phyloP scores from a whole-genome alignment of 2,113 vertebrate genomes.

The Pristiophorus japonicus region DNA sequence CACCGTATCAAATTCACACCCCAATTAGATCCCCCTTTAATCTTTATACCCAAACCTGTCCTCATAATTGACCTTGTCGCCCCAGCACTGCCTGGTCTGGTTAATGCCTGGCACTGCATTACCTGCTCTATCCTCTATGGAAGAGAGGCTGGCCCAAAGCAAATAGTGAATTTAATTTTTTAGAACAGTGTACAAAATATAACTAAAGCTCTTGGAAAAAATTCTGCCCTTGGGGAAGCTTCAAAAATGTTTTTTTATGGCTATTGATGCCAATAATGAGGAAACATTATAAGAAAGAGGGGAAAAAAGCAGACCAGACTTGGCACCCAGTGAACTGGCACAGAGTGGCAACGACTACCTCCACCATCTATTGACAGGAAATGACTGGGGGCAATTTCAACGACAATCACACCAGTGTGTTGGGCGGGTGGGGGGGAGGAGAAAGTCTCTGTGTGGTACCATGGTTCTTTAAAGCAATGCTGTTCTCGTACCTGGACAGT shows the following conservation, averaged over 20 bases:
- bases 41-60: too few species aligned
- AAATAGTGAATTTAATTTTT: background rate
- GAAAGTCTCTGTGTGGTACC: background rate
- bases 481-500: constrained; percentile 72
- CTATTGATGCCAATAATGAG: too few species aligned
- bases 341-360: background rate
- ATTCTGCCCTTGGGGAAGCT: background rate
- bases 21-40: too few species aligned
- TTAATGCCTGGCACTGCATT: background rate
- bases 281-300: background rate
- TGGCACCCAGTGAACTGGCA: background rate
- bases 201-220: too few species aligned
- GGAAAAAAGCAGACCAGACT: background rate
- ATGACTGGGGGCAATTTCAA: background rate
- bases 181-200: background rate
- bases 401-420: background rate
- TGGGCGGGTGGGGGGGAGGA: too few species aligned
- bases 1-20: too few species aligned
- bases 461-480: background rate
- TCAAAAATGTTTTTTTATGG: background rate
- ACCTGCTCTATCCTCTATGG: background rate
- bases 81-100: background rate
- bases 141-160: background rate
- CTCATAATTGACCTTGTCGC: background rate
- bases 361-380: background rate